Evolutionary conservation across 1,140 invertebrate species (phyloP), one percentile per base, ranked within the genome.

Genomic region (Tetragnatha versicolor): DNA sequence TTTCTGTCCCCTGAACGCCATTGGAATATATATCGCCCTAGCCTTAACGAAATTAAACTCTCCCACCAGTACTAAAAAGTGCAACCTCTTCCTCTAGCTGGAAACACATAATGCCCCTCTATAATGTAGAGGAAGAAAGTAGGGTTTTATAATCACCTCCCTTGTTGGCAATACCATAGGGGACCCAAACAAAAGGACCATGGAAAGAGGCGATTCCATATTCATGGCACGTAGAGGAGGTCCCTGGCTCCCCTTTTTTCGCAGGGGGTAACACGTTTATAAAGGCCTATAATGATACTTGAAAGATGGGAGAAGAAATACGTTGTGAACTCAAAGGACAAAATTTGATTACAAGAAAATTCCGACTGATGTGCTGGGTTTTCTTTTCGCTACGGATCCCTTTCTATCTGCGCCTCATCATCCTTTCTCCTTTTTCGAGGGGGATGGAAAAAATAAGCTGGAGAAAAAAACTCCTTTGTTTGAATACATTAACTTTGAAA

Each of bases 201-300:
- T 68, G 65, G 66, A 29, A 14, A 12, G 35, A 17, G 37, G 49
- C 29, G 42, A 63, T 76, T 76, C 27, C 33, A 65, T 63, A 76
- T 76, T 76, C 72, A 76, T 65, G 55, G 58, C 72, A 76, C 60
- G 60, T 9, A 35, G 27, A 10, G 14, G n/a, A 3, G 45, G 45
- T 35, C 66, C 66, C 55, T 17, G 17, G 14, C 5, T 17, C 53
- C 39, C 35, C 12, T 2, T 29, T n/a, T 33, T 14, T 51, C 14
- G 17, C 17, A 12, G 45, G 9, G 35, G 58, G 33, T 76, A 76
- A 76, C 72, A 76, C 45, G 37, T 51, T 76, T 76, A 76, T 76
- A 76, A 63, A 76, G 60, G 58, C 72, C 20, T 58, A 76, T 76
- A 76, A 76, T 76, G 72, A 76, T 65, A 63, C 72, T 76, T 76